Evolutionary conservation across 2,888 invertebrate species (phyloP), one percentile per base, ranked within the genome.

Genomic region (Phanerotoma sp.): DNA sequence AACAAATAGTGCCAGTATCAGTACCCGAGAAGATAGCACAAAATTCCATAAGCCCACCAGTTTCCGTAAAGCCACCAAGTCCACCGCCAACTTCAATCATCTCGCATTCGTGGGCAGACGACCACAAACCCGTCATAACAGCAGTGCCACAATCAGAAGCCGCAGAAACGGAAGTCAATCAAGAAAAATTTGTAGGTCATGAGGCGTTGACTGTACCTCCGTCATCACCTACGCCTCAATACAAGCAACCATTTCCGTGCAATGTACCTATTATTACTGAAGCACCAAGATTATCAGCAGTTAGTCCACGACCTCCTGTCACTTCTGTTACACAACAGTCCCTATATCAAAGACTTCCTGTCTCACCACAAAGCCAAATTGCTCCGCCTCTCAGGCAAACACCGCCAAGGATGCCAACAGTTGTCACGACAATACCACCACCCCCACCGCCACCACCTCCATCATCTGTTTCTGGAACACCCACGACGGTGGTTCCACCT

Each of bases 51-150:
- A 49, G 59, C 28, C 38, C 67, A n/a, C 54, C 60, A 3, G 59
- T 65, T 48, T 46, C 62, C 3, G 58, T 62, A 22, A 54, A 51
- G 13, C 51, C 69, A 0, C 67, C 62, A 72, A 79, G 70, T 68
- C 79, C 64, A 63, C 78, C 66, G 55, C 78, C 32, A 71, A 18
- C 53, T 9, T 80, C 62, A 73, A 83, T 84, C 1, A 83, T 84
- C n/a, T 73, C 77, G 51, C 84, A 84, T 49, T 81, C 83, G 2
- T 84, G 83, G 83, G 78, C 79, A 15, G 62, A 82, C 50, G 82
- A 81, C 60, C 80, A 80, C 44, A 83, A 83, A 66, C 75, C 61
- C 80, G 61, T 65, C 0, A 55, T 52, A 66, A 71, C 37, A 58
- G 13, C 35, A 15, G 60, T 44, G 0, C 66, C 52, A 3, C 67